Evolutionary conservation across 1,140 invertebrate species (phyloP).

Genomic region (Pseudobourletiella spinata): DNA sequence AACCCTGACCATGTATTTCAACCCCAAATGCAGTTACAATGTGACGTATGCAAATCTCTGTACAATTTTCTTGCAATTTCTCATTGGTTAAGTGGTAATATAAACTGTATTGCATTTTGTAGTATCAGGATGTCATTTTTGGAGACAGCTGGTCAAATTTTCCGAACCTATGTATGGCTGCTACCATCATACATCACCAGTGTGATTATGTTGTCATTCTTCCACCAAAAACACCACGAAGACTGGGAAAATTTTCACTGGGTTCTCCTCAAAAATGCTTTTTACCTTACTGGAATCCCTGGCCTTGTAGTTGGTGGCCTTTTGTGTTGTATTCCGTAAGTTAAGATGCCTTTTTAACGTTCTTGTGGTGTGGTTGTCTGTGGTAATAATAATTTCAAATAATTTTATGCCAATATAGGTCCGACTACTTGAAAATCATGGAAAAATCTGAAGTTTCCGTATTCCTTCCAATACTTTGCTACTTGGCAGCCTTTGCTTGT

Average conservation of each 20-base stretch:
- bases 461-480: conserved; percentile 21
- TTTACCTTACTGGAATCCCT: conserved; percentile 21
- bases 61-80: conserved; percentile 3
- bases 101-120: conserved; percentile 3
- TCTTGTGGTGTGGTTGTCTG: too few relatives aligned
- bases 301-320: conserved; percentile 15
- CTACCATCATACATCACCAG: conserved; percentile 28
- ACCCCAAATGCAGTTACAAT: conserved; percentile 8
- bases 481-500: conserved; percentile 17
- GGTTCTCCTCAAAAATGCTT: conserved; percentile 24
- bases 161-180: conserved; percentile 14
- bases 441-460: conserved; percentile 10
- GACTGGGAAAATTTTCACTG: conserved; percentile 30
- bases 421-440: conserved; percentile 16
- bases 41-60: conserved; percentile 4
- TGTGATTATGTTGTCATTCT: conserved; percentile 24
- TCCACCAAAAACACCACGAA: conserved; percentile 9
- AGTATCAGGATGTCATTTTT: conserved; percentile 9
- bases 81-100: background rate
- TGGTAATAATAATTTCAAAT: background rate
- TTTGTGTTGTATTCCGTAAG: conserved; percentile 25
- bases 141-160: conserved; percentile 27
- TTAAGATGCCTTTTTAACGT: conserved; percentile 2
- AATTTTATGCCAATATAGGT: conserved; percentile 15
- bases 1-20: conserved; percentile 21